Percentiles rank a stretch among this genome's conserved stretches.
These are phyloP conservation scores for Cantharis lateralis DNA, from an alignment of 2,888 invertebrate species.

Conservation along the genomic window DNA sequence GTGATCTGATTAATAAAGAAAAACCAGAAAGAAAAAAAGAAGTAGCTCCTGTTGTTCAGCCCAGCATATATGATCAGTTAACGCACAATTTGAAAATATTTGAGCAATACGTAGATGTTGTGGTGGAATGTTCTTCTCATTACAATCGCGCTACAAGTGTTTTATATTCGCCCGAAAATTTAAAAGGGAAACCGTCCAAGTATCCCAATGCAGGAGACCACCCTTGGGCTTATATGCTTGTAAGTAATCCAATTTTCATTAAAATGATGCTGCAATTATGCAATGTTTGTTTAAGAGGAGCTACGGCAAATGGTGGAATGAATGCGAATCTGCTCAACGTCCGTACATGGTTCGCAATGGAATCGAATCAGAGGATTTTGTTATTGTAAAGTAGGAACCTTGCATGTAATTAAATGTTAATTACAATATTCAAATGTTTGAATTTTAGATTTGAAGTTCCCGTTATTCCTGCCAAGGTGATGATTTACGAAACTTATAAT, in stretches of 20 bases:
- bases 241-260: constrained; percentile 59
- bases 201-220: constrained; percentile 92
- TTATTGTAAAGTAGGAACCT: constrained; percentile 62
- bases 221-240: constrained; percentile 89
- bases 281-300: constrained; percentile 64
- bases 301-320: constrained; percentile 85
- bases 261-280: not conserved
- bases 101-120: constrained; percentile 79
- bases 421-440: not conserved
- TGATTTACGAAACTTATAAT: constrained; percentile 84
- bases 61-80: not conserved
- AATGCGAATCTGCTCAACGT: constrained; percentile 71
- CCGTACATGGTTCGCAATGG: constrained; percentile 71
- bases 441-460: constrained; percentile 64
- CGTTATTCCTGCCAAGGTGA: constrained; percentile 71
- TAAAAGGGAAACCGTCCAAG: constrained; percentile 81
- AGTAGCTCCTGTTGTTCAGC: not conserved
- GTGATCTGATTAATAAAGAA: not conserved
- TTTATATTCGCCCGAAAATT: constrained; percentile 86
- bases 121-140: constrained; percentile 85
- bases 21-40: not conserved
- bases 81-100: constrained; percentile 45
- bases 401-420: not conserved
- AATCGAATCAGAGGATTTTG: constrained; percentile 77
- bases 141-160: constrained; percentile 88